phyloP scores from a whole-genome alignment of 1,140 invertebrate genomes.

The Ylistrum balloti region DNA sequence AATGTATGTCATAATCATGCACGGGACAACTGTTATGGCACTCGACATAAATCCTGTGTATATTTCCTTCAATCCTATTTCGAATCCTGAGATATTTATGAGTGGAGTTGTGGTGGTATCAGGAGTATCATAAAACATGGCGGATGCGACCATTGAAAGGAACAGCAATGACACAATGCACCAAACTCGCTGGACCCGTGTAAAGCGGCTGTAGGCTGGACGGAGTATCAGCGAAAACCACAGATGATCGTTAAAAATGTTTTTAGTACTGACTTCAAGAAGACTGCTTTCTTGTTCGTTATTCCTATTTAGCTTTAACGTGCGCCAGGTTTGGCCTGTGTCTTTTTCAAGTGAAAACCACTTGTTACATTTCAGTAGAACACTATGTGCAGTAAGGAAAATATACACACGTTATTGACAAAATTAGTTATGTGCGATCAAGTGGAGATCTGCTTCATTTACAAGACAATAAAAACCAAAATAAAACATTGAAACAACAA shows the following conservation, averaged over 20 bases:
- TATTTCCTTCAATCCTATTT: slow-evolving; percentile 47
- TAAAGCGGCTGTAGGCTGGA: slow-evolving; percentile 69
- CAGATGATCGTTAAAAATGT: slow-evolving; percentile 68
- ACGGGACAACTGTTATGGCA: slow-evolving; percentile 15
- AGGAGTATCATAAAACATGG: slow-evolving; percentile 76
- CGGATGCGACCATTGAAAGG: slow-evolving; percentile 75
- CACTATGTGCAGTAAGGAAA: neutral
- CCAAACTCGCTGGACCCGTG: slow-evolving; percentile 73
- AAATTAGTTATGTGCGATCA: too few relatives aligned
- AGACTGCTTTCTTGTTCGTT: neutral
- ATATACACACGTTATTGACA: too few relatives aligned
- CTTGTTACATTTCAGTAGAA: slow-evolving; percentile 69
- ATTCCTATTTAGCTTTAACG: neutral
- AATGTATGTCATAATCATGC: slow-evolving; percentile 21
- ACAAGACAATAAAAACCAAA: too few relatives aligned
- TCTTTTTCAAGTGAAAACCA: slow-evolving; percentile 84
- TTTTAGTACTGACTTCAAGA: slow-evolving; percentile 78
- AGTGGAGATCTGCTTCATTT: too few relatives aligned
- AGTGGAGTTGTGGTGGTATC: slow-evolving; percentile 59
- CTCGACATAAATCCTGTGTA: slow-evolving; percentile 48
- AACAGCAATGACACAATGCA: slow-evolving; percentile 71
- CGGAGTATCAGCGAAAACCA: slow-evolving; percentile 70
- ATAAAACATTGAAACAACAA: too few relatives aligned
- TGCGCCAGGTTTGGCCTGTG: slow-evolving; percentile 81
- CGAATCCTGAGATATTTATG: slow-evolving; percentile 46